Percentiles rank a stretch among this genome's conserved stretches.
Conservation (phyloP, 1,140 invertebrate species). For the Amyelois transitella region DNA sequence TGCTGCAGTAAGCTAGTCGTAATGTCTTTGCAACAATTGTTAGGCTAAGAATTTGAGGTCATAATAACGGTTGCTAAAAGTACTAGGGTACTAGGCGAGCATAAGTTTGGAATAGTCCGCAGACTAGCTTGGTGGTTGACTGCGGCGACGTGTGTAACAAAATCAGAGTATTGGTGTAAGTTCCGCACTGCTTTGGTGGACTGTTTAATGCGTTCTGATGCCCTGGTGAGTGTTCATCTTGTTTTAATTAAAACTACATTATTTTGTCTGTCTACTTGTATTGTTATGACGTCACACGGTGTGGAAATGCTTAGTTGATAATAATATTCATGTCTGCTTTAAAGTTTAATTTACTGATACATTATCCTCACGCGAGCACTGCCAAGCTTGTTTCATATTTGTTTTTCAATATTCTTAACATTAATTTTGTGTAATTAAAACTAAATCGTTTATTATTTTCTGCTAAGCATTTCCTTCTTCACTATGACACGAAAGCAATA, state of each 20-base stretch:
- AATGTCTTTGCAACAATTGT: no score
- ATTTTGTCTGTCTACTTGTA: conserved; percentile 18
- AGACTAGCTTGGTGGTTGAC: conserved; percentile 64
- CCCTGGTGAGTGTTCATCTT: conserved; percentile 66
- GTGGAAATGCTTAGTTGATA: not conserved
- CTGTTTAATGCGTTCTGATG: conserved; percentile 60
- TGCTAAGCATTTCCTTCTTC: not conserved
- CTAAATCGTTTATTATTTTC: not conserved
- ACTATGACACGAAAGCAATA: not conserved
- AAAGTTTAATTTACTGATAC: no score
- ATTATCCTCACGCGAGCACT: no score
- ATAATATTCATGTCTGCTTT: no score
- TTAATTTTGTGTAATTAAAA: no score
- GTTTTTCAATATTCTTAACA: not conserved
- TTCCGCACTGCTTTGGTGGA: conserved; percentile 70
- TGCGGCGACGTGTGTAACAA: conserved; percentile 59
- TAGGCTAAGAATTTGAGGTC: conserved; percentile 39
- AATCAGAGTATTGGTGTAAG: conserved; percentile 56
- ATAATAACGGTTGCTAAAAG: conserved; percentile 40
- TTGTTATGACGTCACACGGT: conserved; percentile 2
- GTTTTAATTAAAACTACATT: conserved; percentile 43
- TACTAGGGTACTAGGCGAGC: conserved; percentile 60
- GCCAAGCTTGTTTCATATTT: no score
- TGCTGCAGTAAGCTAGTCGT: no score
- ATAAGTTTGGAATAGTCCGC: conserved; percentile 65